Conservation (phyloP, 1,140 invertebrate species). For the Conus betulinus region DNA sequence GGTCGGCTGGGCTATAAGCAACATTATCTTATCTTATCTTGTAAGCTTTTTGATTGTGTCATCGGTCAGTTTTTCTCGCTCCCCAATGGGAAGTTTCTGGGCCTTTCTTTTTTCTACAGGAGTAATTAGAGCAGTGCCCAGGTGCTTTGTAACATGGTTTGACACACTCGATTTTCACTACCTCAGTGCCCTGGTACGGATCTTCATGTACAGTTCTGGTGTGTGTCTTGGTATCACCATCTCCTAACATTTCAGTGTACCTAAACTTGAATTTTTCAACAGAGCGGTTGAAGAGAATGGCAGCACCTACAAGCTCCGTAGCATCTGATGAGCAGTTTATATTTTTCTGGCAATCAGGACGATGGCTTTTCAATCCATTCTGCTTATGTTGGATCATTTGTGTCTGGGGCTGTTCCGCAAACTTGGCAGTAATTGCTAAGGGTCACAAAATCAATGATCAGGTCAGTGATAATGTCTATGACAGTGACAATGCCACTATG, state of each 20-base stretch:
- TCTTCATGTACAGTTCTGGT: background rate
- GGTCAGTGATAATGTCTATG: background rate
- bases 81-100: background rate
- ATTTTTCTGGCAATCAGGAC: background rate
- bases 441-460: background rate
- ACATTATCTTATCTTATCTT: too few species aligned
- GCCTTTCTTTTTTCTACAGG: background rate
- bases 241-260: background rate
- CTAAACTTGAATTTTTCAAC: background rate
- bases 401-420: background rate
- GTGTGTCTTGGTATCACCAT: constrained; percentile 6
- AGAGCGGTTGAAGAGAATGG: background rate
- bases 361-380: background rate
- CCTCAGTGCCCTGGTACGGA: background rate
- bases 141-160: background rate
- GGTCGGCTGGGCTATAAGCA: too few species aligned
- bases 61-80: background rate
- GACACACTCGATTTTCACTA: background rate
- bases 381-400: background rate
- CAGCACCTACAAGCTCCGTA: background rate
- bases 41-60: background rate
- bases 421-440: background rate
- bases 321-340: background rate
- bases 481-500: background rate
- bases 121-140: background rate